Evolutionary conservation across 64 coral and sea anemone genomes (phyloP), one percentile per base, ranked within the genome.

Genomic region (Hydrozoanthus tunicans): DNA sequence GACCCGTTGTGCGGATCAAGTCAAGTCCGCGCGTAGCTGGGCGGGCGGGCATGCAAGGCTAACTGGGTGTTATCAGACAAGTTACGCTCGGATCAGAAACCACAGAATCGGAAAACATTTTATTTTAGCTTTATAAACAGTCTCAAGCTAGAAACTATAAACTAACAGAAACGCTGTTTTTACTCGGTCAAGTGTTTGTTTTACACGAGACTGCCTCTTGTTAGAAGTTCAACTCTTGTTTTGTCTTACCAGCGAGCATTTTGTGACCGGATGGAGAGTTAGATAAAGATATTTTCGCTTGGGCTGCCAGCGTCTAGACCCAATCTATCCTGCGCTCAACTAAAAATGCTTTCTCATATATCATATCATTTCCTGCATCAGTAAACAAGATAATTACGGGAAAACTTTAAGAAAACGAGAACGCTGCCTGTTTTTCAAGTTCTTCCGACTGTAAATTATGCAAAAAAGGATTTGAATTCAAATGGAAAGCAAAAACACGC

Each of bases 181-280:
- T 43, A 43, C 53, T 76, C 25, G 14, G 4, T 3, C 14, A 0
- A 52, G 10, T 12, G 23, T 80, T 60, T 51, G 58, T 4, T 65
- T 52, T 27, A 4, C 12, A 57, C 25, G 27, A 6, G 52, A 74
- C 7, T 43, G 52, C 71, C 9, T 26, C 71, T 74, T 26, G 9
- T 74, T 51, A 74, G 25, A 6, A 62, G 58, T 81, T 81, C 20
- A 64, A 62, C 32, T 9, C 80, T 32, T 82, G 9, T 14, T 64
- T 82, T 25, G 64, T 82, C 59, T 82, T 52, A 64, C 60, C 24
- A 82, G 1, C 6, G 24, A 66, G 27, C 59, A 52, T 52, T 82
- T 82, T 82, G 27, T 51, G 60, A 14, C 80, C 60, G 27, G 80
- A 82, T 80, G 59, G 59, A 9, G 56, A 57, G 17, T 82, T 53